Percentiles rank a stretch among this genome's conserved stretches.
Conservation (phyloP, 2,888 invertebrate species). For the Agriotes lineatus region DNA sequence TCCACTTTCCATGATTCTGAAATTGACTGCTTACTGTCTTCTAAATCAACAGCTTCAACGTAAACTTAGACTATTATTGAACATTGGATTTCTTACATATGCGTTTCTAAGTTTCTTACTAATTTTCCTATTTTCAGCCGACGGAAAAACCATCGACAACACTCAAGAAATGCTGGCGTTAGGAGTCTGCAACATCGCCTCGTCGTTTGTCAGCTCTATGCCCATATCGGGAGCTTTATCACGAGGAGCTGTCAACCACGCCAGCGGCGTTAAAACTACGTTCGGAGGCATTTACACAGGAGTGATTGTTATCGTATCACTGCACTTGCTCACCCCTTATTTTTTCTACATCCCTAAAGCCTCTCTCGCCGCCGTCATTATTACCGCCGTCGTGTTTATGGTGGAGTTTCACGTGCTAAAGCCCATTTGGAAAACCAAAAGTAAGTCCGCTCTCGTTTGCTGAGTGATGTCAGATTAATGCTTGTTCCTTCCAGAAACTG, state of each 20-base stretch:
- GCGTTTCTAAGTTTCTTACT: too few relatives aligned
- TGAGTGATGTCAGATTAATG: neutral
- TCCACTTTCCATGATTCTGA: too few relatives aligned
- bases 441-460: conserved; percentile 62
- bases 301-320: conserved; percentile 67
- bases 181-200: conserved; percentile 74
- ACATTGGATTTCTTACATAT: conserved; percentile 5
- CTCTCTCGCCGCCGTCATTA: conserved; percentile 78
- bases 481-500: conserved; percentile 69
- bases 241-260: conserved; percentile 78
- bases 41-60: too few relatives aligned
- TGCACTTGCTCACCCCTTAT: conserved; percentile 75
- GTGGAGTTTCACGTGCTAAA: conserved; percentile 74
- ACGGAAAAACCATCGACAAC: conserved; percentile 74
- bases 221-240: conserved; percentile 75
- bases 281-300: conserved; percentile 76
- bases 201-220: conserved; percentile 77
- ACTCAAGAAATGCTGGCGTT: conserved; percentile 80
- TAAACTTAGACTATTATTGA: too few relatives aligned
- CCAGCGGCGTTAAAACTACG: conserved; percentile 78
- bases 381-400: conserved; percentile 79
- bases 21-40: too few relatives aligned
- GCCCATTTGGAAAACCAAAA: conserved; percentile 76
- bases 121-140: conserved; percentile 63
- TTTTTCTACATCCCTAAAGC: conserved; percentile 76